Percentiles rank a stretch among this genome's conserved stretches.
These are phyloP conservation scores for Papilio gigon DNA, from an alignment of 2,888 invertebrate genomes.

Conservation along the genomic window DNA sequence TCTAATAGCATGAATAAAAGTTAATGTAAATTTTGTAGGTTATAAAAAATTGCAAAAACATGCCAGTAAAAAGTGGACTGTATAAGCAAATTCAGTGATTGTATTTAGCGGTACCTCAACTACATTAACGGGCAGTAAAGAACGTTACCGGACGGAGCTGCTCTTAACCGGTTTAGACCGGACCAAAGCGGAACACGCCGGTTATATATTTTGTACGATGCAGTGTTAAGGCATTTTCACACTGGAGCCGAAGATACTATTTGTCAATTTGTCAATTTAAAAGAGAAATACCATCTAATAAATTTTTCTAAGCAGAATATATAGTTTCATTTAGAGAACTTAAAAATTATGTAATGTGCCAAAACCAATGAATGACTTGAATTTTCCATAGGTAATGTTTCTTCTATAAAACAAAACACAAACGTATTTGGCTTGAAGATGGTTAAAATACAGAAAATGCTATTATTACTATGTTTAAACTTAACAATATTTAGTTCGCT, in stretches of 20 bases:
- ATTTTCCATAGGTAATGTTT: neutral
- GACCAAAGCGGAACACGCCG: conserved; percentile 45
- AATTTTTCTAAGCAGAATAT: neutral
- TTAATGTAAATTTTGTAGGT: neutral
- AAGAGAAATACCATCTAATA: neutral
- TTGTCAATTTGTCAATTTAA: neutral
- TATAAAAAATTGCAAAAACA: conserved; percentile 16
- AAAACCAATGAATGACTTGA: no score
- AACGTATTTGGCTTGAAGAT: neutral
- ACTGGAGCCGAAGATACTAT: conserved; percentile 2
- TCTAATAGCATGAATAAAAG: neutral
- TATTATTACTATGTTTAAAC: no score
- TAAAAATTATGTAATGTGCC: no score
- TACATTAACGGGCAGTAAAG: conserved; percentile 74
- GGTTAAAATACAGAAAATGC: neutral
- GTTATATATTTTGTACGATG: conserved; percentile 36
- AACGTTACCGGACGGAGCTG: conserved; percentile 66
- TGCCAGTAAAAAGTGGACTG: conserved; percentile 11
- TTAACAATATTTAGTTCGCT: neutral
- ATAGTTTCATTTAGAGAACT: neutral
- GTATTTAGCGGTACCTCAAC: conserved; percentile 52
- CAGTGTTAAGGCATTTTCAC: conserved; percentile 28
- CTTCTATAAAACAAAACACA: neutral
- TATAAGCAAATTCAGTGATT: conserved; percentile 32
- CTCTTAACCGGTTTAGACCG: conserved; percentile 68